Conservation (phyloP, 1,140 invertebrate genomes). For the Macrotrachela quadricornifera region DNA sequence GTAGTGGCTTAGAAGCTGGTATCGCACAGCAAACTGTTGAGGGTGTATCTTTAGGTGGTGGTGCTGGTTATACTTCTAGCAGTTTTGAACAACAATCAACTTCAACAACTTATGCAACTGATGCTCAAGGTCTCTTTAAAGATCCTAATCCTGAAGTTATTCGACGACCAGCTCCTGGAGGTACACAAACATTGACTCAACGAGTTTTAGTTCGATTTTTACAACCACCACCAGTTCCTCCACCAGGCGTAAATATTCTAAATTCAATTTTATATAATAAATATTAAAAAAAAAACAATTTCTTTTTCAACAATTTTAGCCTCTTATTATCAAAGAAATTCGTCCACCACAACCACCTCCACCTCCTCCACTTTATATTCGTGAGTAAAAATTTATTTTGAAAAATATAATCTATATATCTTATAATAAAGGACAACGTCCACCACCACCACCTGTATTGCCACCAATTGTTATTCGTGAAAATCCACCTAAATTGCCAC, state of each 20-base stretch:
- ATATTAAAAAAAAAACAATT: too few relatives aligned
- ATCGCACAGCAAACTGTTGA: too few relatives aligned
- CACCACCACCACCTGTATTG: neutral
- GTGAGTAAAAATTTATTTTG: neutral
- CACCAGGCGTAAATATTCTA: neutral
- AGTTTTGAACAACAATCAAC: too few relatives aligned
- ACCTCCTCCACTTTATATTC: slow-evolving; percentile 5
- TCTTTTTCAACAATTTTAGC: too few relatives aligned
- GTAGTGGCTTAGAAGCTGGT: too few relatives aligned
- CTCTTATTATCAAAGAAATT: slow-evolving; percentile 3
- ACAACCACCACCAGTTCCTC: slow-evolving; percentile 1
- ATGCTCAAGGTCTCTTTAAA: neutral
- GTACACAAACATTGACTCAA: neutral
- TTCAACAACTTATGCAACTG: too few relatives aligned
- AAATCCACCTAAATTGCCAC: slow-evolving; percentile 1
- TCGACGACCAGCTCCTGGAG: neutral
- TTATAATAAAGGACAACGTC: slow-evolving; percentile 4
- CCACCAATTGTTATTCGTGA: slow-evolving; percentile 8
- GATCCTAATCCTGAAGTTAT: slow-evolving; percentile 2
- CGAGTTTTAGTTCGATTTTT: neutral
- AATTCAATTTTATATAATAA: too few relatives aligned
- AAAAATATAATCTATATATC: too few relatives aligned
- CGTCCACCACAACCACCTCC: neutral
- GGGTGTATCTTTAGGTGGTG: too few relatives aligned
- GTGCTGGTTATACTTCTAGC: too few relatives aligned